phyloP scores from a whole-genome alignment of 2,113 vertebrate genomes.

The Dasyprocta punctata region DNA sequence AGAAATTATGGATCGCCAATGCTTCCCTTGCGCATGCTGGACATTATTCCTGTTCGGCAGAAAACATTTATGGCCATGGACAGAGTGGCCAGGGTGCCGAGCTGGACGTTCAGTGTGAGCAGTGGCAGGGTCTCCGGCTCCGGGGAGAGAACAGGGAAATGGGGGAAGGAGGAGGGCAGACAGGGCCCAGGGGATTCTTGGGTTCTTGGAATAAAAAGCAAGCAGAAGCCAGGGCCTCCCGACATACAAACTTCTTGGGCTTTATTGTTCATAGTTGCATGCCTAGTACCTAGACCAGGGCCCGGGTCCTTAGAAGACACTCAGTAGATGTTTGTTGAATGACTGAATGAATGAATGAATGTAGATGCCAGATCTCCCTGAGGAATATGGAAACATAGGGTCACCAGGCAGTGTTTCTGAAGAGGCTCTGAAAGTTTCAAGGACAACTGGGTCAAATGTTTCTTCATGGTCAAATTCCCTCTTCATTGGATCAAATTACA shows the following conservation, averaged over 20 bases:
- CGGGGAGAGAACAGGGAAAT: background rate
- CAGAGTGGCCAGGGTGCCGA: background rate
- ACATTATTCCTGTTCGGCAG: constrained; percentile 88
- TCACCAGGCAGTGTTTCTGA: background rate
- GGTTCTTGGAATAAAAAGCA: accelerated
- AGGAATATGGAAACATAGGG: background rate
- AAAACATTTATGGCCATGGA: constrained; percentile 87
- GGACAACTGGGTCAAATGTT: background rate
- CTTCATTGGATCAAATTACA: background rate
- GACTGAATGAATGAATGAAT: constrained; percentile 22
- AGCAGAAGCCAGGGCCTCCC: background rate
- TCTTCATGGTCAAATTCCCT: background rate
- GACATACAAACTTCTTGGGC: accelerated
- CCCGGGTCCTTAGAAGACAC: background rate
- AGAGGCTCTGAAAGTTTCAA: background rate
- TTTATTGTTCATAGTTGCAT: background rate
- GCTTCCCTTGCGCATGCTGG: constrained; percentile 84
- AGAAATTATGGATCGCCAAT: constrained; percentile 77
- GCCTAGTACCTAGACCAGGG: background rate
- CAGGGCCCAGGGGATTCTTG: background rate
- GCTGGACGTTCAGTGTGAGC: constrained; percentile 77
- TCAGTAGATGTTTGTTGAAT: constrained; percentile 21
- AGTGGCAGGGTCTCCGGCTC: background rate
- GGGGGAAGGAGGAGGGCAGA: background rate
- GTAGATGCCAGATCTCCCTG: background rate